A percentile compares a stretch with the other conserved stretches of the same genome.
These are phyloP conservation scores for Philaethria dido DNA, from an alignment of 2,888 invertebrate genomes.

Conservation along the genomic window DNA sequence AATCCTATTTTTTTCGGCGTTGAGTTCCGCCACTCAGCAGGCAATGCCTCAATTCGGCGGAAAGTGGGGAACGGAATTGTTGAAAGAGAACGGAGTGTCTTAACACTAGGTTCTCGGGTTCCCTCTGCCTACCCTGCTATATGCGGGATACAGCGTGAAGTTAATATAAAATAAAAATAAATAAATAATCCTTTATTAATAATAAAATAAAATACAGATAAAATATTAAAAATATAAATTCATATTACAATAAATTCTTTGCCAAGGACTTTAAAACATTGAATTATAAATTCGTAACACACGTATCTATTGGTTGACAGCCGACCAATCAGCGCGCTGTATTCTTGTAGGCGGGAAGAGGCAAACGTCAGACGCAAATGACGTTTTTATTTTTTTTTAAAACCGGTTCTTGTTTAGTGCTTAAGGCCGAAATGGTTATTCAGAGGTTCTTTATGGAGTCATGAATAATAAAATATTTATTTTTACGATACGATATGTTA, in stretches of 20 bases:
- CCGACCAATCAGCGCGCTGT: slow-evolving; percentile 63
- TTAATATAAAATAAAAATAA: too few relatives aligned
- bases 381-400: slow-evolving; percentile 60
- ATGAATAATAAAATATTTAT: slow-evolving; percentile 20
- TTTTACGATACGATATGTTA: slow-evolving; percentile 25
- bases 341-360: slow-evolving; percentile 75
- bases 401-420: slow-evolving; percentile 68
- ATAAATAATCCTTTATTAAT: too few relatives aligned
- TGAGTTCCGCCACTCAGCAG: too few relatives aligned
- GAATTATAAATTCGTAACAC: slow-evolving; percentile 58
- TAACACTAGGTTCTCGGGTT: too few relatives aligned
- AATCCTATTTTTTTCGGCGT: too few relatives aligned
- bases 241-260: slow-evolving; percentile 18
- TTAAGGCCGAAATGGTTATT: slow-evolving; percentile 61
- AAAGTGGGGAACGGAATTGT: too few relatives aligned
- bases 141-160: too few relatives aligned
- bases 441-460: slow-evolving; percentile 48
- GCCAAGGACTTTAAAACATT: slow-evolving; percentile 33
- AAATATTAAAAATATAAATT: neutral
- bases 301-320: slow-evolving; percentile 61
- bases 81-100: too few relatives aligned
- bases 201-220: slow-evolving; percentile 14
- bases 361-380: slow-evolving; percentile 79
- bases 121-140: too few relatives aligned
- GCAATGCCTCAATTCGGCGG: too few relatives aligned